Evolutionary conservation across 2,113 vertebrate species (phyloP), one percentile per base, ranked within the genome.

Genomic region (Peucedramus taeniatus): DNA sequence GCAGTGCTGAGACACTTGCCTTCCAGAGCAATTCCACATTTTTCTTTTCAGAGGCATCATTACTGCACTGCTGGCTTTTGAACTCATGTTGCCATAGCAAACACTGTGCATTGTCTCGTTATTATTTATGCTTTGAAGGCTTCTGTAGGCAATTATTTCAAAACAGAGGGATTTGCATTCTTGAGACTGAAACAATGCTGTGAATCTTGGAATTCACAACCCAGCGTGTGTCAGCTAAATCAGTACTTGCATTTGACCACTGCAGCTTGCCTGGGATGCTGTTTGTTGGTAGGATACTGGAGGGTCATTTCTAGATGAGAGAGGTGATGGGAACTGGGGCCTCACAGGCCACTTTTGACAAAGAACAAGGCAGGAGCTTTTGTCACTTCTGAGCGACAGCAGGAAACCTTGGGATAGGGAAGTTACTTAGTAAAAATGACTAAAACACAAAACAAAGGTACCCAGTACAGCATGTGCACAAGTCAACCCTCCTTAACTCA

Each of bases 61-160:
- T 90, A 70, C 54, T 20, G 23, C 37, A 54, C 70, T 50, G 26
- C 59, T 83, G 64, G 45, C 66, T 90, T 95, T 66, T 88, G 63
- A 90, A 83, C 71, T 77, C 42, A 65, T 4, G 83, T 93, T 94
- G 75, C 76, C 80, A 88, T 94, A 92, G 90, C 66, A 92, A 94
- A 79, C 33, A 9, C 17, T 80, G 42, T 0, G 0, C 49, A 50
- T 85, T 72, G 53, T 86, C 82, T 83, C 2, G 0, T 53, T 72
- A 57, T 85, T 84, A 86, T 70, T 93, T 94, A 35, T 77, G 45
- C n/a, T 95, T 90, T 92, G 50, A 92, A 94, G 50, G 66, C 4
- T 94, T 81, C 63, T 18, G 4, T n/a, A 77, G 45, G 50, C 54
- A 94, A 93, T 91, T 93, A 89, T 79, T 93, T 91, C 15, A 68